phyloP scores from a whole-genome alignment of 2,888 invertebrate species.

The Invenusta paracnida region DNA sequence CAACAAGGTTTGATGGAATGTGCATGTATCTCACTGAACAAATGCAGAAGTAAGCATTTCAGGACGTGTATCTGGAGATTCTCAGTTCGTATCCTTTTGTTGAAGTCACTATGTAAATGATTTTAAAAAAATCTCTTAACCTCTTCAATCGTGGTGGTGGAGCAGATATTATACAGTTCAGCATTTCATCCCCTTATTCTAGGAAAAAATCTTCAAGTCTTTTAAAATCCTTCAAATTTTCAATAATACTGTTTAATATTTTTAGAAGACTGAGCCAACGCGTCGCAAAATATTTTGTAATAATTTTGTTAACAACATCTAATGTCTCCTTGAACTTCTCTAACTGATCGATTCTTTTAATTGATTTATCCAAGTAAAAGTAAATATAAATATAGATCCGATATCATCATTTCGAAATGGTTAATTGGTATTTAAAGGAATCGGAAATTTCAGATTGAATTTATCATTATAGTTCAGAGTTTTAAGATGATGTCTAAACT shows the following conservation, averaged over 20 bases:
- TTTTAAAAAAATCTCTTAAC: neutral
- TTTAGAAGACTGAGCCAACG: conserved; percentile 37
- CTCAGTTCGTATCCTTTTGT: neutral
- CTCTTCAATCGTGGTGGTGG: neutral
- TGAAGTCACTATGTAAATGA: conserved; percentile 37
- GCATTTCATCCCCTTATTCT: conserved; percentile 13
- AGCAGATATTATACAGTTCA: neutral
- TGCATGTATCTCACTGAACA: neutral
- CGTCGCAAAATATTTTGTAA: conserved; percentile 37
- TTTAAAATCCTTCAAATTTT: conserved; percentile 40
- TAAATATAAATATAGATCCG: conserved; percentile 34
- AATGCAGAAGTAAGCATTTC: neutral
- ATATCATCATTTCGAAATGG: conserved; percentile 38
- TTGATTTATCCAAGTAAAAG: conserved; percentile 37
- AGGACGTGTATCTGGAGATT: neutral
- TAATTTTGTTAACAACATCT: neutral
- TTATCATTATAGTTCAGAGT: no score
- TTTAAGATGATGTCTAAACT: no score
- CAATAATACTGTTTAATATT: conserved; percentile 35
- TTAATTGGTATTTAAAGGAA: neutral
- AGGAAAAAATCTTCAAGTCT: conserved; percentile 31
- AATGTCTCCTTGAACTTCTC: conserved; percentile 32
- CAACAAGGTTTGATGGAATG: no score
- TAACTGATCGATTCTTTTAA: conserved; percentile 33
- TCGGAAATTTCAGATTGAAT: no score